Percentiles rank a stretch among this genome's conserved stretches.
Evolutionary conservation across 1,140 invertebrate genomes (phyloP).

Genomic region (Trichogramma pretiosum): DNA sequence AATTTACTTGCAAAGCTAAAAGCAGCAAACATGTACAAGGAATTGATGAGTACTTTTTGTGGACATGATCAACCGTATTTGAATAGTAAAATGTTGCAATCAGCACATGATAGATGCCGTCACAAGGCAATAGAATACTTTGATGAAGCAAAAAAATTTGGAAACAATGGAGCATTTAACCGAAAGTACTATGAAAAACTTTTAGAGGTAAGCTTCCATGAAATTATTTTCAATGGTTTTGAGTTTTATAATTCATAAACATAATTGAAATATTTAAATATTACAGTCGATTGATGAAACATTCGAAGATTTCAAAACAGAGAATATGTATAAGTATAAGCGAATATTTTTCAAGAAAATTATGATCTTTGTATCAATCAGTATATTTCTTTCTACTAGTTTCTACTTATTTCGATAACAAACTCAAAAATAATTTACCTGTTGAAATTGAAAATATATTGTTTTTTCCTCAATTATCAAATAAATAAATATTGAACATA

Average conservation of each 20-base stretch:
- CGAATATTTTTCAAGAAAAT: too few species aligned
- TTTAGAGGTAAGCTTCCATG: constrained; percentile 51
- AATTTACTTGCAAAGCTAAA: constrained; percentile 90
- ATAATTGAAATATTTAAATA: constrained; percentile 1
- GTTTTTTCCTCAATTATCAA: too few species aligned
- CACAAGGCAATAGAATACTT: constrained; percentile 74
- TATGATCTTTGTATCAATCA: too few species aligned
- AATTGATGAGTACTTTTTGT: constrained; percentile 86
- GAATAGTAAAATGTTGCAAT: constrained; percentile 69
- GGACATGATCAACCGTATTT: constrained; percentile 85
- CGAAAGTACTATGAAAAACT: constrained; percentile 70
- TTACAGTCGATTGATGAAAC: constrained; percentile 75
- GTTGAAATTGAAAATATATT: too few species aligned
- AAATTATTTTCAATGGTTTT: background rate
- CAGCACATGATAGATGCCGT: constrained; percentile 69
- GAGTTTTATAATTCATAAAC: background rate
- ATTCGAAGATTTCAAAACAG: constrained; percentile 73
- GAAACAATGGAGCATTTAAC: constrained; percentile 88
- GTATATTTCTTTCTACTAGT: too few species aligned
- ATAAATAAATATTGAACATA: too few species aligned
- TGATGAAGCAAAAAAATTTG: constrained; percentile 84
- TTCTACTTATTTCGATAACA: too few species aligned
- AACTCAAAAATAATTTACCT: too few species aligned
- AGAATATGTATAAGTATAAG: constrained; percentile 97
- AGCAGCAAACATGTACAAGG: constrained; percentile 86